Conservation (phyloP, 2,888 invertebrate species). For the Stenodera caucasica region DNA sequence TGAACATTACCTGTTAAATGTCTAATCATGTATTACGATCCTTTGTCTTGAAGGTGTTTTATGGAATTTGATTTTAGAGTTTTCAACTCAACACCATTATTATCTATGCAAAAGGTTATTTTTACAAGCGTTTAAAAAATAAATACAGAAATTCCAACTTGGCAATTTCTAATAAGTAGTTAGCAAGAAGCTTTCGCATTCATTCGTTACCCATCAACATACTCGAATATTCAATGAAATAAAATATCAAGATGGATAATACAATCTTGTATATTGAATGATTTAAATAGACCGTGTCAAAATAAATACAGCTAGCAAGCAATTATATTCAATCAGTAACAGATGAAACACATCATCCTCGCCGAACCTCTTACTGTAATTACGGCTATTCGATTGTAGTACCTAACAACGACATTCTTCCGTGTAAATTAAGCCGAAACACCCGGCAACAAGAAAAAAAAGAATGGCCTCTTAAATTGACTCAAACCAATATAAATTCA, state of each 20-base stretch:
- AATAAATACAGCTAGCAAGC: slow-evolving; percentile 12
- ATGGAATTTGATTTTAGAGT: not conserved
- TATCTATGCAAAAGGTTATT: not conserved
- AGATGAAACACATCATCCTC: slow-evolving; percentile 13
- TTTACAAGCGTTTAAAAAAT: not conserved
- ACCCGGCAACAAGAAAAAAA: not conserved
- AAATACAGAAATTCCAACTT: not conserved
- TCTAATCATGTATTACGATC: not conserved
- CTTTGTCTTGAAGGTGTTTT: not conserved
- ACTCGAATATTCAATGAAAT: no score
- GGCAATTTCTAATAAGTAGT: not conserved
- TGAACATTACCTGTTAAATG: not conserved
- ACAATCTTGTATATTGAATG: slow-evolving; percentile 12
- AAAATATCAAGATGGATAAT: no score
- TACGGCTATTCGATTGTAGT: slow-evolving; percentile 36
- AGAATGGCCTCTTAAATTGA: slow-evolving; percentile 40
- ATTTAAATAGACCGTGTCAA: slow-evolving; percentile 16
- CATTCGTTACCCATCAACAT: no score
- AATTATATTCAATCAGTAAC: slow-evolving; percentile 16
- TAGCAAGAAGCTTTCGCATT: not conserved
- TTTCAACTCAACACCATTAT: not conserved
- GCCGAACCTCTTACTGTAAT: slow-evolving; percentile 30
- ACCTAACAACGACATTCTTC: slow-evolving; percentile 39
- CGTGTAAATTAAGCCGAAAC: slow-evolving; percentile 39
- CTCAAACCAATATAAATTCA: slow-evolving; percentile 42